Base-by-base conservation (phyloP, 2,797 vertebrate genomes). In the Periophthalmus magnuspinnatus region DNA sequence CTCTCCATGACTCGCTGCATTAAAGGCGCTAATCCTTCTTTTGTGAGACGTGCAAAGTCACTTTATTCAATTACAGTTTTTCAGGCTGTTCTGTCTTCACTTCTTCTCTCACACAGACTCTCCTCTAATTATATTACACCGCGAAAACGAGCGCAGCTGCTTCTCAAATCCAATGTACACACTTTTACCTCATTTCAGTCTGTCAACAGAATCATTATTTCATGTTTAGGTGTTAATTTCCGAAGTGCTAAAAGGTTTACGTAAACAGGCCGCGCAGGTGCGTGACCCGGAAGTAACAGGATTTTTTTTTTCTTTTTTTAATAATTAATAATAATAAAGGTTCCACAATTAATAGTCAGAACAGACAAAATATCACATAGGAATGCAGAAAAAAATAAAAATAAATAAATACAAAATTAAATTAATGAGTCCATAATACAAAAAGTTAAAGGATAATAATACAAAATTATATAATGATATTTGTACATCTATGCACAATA, bases 51-150 rank as follows among this genome's bases (percentile, higher is more conserved):
- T 74, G 70, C 59, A 34, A 70, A 77, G 67, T 81, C 77, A 70
- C 79, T 70, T 74, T 68, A 82, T 88, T 85, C 57, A 17, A 80
- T 84, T 84, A 71, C 56, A 76, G 75, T 22, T 69, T 80, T 83
- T 70, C 19, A 78, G 59, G 69, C 74, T 54, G 0, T 54, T 73
- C 77, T 78, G 71, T 60, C 71, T 72, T 71, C 45, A 76, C 50
- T 64, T 81, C 68, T 61, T 59, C 33, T 16, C 52, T 55, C 50
- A 71, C 68, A 74, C 67, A 50, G 60, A 62, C 38, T 11, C 10
- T 41, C 17, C 22, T 59, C 54, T 73, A 64, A 74, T 81, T 79
- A 69, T 45, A 68, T 84, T 77, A 24, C 63, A 72, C 79, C 70
- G 72, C 76, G 54, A 57, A 75, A 60, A 69, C 68, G 66, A 68